Conservation (phyloP, 2,113 vertebrate species). For the Rhagologus leucostigma region DNA sequence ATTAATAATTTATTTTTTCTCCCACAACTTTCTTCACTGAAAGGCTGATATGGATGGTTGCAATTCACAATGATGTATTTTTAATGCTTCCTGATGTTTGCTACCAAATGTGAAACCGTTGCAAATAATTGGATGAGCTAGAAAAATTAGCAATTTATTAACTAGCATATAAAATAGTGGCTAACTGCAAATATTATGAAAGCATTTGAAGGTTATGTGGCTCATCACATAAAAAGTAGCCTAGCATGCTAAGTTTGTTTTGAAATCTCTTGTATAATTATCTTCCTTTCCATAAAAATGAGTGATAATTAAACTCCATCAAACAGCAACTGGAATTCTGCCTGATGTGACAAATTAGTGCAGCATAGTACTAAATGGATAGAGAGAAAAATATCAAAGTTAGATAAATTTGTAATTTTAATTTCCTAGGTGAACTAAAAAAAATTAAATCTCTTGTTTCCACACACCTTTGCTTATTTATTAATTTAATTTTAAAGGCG, state of each 20-base stretch:
- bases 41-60: neutral
- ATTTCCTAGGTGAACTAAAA: neutral
- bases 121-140: neutral
- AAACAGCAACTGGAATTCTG: neutral
- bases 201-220: neutral
- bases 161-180: neutral
- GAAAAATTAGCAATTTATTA: neutral
- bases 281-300: neutral
- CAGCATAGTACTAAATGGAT: neutral
- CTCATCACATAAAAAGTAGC: neutral
- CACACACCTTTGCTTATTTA: neutral
- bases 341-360: neutral
- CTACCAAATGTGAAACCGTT: neutral
- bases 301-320: neutral
- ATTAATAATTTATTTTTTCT: neutral
- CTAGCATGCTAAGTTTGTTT: neutral
- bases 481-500: neutral
- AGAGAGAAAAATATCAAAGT: neutral
- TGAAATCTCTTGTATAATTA: neutral
- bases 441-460: neutral
- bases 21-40: neutral
- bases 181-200: neutral
- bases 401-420: neutral
- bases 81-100: neutral
- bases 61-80: neutral